Base-by-base conservation (phyloP, 2,888 invertebrate species). In the Balanococcus diminutus region DNA sequence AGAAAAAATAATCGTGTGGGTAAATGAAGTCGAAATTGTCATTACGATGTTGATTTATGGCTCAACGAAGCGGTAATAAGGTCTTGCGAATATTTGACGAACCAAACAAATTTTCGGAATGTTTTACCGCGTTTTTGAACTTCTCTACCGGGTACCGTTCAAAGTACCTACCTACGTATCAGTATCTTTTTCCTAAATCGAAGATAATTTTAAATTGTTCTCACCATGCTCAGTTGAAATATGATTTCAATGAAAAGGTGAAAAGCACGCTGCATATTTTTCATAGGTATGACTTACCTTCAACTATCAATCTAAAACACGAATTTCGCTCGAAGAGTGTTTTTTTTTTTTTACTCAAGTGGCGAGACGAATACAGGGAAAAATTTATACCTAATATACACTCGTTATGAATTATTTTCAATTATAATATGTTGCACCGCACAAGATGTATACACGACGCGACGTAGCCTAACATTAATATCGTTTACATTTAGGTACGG, bases 391-490 rank as follows among this genome's bases (percentile, higher is more conserved):
- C n/a, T 32, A 75, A 51, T 51, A 75, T 32, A 14, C 32, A 25
- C 75, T 28, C 75, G 75, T 3, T 31, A 32, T 75, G 75, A 32
- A 32, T 75, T 75, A 75, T 75, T 75, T 75, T 75, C 75, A 32
- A 75, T 75, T 75, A 75, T 32, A 75, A n/a, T 51, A 51, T 8
- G 75, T 75, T 75, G 32, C 75, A n/a, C 16, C 75, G 31, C 19
- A 6, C 32, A 75, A 31, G 75, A 75, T 32, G 75, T n/a, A 6
- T 2, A 51, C 51, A 51, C 51, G 51, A 9, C 32, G 75, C 32
- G 75, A 75, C 32, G 75, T 75, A 75, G 31, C 75, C 32, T 75
- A 75, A 75, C 31, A 32, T 75, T 75, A 32, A 75, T 75, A 75
- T 75, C 75, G 32, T 75, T 75, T 75, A 32, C n/a, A 32, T 75